A percentile compares a stretch with the other conserved stretches of the same genome.
Conservation (phyloP, 2,113 vertebrate genomes). For the Megaleporinus macrocephalus region DNA sequence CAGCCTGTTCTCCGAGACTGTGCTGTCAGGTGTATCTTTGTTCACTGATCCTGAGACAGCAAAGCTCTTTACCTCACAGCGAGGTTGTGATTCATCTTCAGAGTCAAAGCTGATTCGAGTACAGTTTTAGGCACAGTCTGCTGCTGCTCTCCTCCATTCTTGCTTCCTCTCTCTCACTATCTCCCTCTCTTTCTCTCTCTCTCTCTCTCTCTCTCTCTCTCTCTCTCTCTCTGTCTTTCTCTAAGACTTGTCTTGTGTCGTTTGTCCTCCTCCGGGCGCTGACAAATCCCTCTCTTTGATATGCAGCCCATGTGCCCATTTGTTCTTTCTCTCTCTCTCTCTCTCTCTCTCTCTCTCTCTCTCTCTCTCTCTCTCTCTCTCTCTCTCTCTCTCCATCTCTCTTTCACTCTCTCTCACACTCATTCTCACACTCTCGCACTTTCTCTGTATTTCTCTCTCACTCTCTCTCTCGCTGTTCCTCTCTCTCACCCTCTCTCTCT, state of each 20-base stretch:
- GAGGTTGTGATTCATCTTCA: constrained; percentile 29
- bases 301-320: constrained; percentile 20
- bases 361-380: constrained; percentile 7
- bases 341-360: not conserved
- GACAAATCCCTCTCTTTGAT: constrained; percentile 19
- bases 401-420: constrained; percentile 8
- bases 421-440: not conserved
- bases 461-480: constrained; percentile 9
- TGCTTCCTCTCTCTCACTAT: not conserved
- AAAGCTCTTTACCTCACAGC: not conserved
- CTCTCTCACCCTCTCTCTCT: not conserved
- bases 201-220: no score
- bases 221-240: no score
- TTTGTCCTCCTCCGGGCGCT: not conserved
- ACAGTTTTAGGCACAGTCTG: not conserved
- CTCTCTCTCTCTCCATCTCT: constrained; percentile 15
- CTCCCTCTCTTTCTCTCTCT: not conserved
- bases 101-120: not conserved
- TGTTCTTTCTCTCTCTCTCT: no score
- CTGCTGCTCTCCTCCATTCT: not conserved
- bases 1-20: not conserved
- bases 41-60: not conserved
- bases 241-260: not conserved
- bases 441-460: not conserved
- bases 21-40: constrained; percentile 7